phyloP scores from a whole-genome alignment of 1,140 invertebrate genomes.

The Drosophila repleta region DNA sequence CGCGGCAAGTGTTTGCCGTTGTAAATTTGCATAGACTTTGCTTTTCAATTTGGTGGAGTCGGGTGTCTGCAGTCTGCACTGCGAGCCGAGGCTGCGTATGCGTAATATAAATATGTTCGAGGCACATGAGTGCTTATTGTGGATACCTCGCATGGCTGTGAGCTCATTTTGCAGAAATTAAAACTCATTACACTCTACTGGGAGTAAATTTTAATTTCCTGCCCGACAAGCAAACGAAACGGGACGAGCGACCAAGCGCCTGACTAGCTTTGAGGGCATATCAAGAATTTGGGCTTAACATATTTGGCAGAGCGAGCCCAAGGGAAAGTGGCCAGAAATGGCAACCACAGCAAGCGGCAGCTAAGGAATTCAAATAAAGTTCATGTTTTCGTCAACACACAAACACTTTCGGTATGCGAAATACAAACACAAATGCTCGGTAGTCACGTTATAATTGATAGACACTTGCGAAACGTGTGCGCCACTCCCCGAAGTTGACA shows the following conservation, averaged over 20 bases:
- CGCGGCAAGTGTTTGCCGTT: constrained; percentile 37
- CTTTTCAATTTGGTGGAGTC: constrained; percentile 2
- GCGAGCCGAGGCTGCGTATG: constrained; percentile 3
- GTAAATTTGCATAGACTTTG: constrained; percentile 29
- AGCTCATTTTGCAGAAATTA: constrained; percentile 54
- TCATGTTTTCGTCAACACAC: constrained; percentile 62
- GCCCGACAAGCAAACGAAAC: constrained; percentile 53
- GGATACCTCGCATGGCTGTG: constrained; percentile 30
- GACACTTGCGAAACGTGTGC: constrained; percentile 78
- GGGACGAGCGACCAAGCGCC: constrained; percentile 9
- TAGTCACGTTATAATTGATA: constrained; percentile 81
- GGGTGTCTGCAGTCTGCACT: not conserved
- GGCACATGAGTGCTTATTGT: constrained; percentile 24
- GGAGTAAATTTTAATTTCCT: constrained; percentile 78
- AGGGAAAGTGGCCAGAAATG: constrained; percentile 33
- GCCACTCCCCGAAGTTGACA: constrained; percentile 63
- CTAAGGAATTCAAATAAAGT: constrained; percentile 80
- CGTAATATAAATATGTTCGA: constrained; percentile 16
- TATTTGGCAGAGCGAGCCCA: constrained; percentile 9
- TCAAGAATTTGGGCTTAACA: constrained; percentile 25
- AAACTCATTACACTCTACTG: constrained; percentile 67
- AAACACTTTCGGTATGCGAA: constrained; percentile 24
- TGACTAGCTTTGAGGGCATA: constrained; percentile 43
- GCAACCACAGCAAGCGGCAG: constrained; percentile 64
- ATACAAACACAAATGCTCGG: constrained; percentile 43